These are phyloP conservation scores for Pipistrellus nathusii DNA, from an alignment of 2,797 vertebrate species.

Conservation along the genomic window DNA sequence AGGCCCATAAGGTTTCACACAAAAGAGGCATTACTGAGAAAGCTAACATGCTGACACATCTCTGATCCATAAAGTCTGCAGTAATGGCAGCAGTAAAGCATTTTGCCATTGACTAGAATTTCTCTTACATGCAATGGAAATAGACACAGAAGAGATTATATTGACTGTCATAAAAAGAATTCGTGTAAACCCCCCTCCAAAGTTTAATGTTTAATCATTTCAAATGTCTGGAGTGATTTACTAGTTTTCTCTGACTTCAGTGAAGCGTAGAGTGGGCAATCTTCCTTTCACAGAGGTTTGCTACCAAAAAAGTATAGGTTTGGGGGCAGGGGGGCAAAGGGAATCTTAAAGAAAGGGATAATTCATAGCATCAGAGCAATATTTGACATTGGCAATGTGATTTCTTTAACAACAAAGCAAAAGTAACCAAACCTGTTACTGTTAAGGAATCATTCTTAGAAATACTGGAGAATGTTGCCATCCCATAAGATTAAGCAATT, in stretches of 20 bases:
- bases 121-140: slow-evolving; percentile 85
- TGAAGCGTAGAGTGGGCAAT: slow-evolving; percentile 64
- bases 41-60: slow-evolving; percentile 88
- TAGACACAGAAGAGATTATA: slow-evolving; percentile 82
- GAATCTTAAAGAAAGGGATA: background rate
- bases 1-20: slow-evolving; percentile 88
- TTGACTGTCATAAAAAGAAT: slow-evolving; percentile 85
- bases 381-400: background rate
- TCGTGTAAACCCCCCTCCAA: slow-evolving; percentile 81
- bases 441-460: background rate
- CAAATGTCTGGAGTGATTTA: slow-evolving; percentile 84
- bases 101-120: slow-evolving; percentile 85
- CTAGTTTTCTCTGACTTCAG: slow-evolving; percentile 82
- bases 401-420: background rate
- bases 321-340: fast-evolving
- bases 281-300: slow-evolving; percentile 16
- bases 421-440: background rate
- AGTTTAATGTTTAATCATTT: slow-evolving; percentile 85
- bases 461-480: background rate
- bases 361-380: background rate
- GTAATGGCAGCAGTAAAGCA: slow-evolving; percentile 86
- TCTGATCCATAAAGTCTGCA: slow-evolving; percentile 89
- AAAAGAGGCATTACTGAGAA: slow-evolving; percentile 87
- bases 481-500: background rate
- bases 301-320: background rate